Base-by-base conservation (phyloP, 2,113 vertebrate genomes). In the Ctenodactylus gundi region DNA sequence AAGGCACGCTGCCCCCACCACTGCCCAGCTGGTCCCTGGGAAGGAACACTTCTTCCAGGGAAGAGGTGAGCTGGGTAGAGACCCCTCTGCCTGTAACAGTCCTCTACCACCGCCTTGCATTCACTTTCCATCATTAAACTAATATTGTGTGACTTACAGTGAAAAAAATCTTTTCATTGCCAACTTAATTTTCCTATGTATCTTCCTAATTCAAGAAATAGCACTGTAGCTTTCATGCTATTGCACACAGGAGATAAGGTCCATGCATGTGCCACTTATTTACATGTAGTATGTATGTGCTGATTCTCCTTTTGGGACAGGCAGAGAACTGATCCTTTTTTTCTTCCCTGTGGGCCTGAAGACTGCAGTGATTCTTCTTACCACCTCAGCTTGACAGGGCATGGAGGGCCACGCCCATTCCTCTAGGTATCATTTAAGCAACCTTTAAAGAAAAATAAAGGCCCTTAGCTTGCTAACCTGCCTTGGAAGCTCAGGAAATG, bases 371-470 rank as follows among this genome's bases (percentile, higher is more conserved):
- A 58, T 93, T 75, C 75, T 85, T 93, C 41, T 75, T 72, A 20
- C 0, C 44, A 31, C 72, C 34, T 72, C 55, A 91, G 75, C 36
- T 36, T 82, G 95, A 46, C 46, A 44, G 25, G 57, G 46, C 62
- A 75, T 55, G 0, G 72, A 76, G 88, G 93, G 91, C 97, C 97
- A 84, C 97, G 29, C 97, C 98, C 90, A 94, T 75, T 75, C 83
- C 70, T 67, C n/a, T 94, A 73, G 85, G 20, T 76, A 44, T 51
- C 91, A 13, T 82, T 70, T 39, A 86, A 55, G 36, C 67, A 34
- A 49, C 64, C 78, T 29, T 88, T 39, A 77, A 76, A 85, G 65
- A 70, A 70, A 73, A 27, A 85, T 55, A 68, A 64, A 60, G 84
- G 86, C 20, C 78, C 77, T 46, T 3, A 76, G 70, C 36, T 64